Evolutionary conservation across 1,140 invertebrate species (phyloP).

Genomic region (Euwallacea similis): DNA sequence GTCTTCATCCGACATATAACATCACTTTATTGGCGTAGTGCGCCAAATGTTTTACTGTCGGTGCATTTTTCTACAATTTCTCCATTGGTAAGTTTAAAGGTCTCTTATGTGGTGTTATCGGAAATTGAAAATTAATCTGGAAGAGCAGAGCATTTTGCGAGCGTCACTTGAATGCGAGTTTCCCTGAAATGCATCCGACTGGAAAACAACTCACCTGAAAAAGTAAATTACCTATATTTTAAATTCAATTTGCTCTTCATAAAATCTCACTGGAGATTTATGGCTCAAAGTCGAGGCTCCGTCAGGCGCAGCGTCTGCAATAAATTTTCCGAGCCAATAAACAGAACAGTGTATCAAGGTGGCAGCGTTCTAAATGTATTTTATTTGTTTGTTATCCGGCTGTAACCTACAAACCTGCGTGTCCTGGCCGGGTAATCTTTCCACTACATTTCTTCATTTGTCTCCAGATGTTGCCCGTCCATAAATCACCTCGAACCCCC

Average conservation of each 20-base stretch:
- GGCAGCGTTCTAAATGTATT: constrained; percentile 40
- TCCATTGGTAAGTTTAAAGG: too few relatives aligned
- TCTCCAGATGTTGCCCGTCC: constrained; percentile 41
- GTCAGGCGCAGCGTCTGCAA: constrained; percentile 23
- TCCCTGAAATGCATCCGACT: too few relatives aligned
- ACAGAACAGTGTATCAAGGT: constrained; percentile 41
- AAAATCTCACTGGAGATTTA: constrained; percentile 20
- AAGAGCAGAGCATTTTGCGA: too few relatives aligned
- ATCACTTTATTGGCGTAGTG: too few relatives aligned
- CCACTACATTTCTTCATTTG: constrained; percentile 48
- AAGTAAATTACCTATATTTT: too few relatives aligned
- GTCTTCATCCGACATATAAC: too few relatives aligned
- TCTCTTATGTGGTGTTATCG: too few relatives aligned
- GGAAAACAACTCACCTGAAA: too few relatives aligned
- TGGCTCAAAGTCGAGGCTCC: constrained; percentile 7
- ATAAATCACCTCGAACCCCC: constrained; percentile 32
- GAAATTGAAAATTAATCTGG: too few relatives aligned
- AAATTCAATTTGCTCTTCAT: constrained; percentile 8
- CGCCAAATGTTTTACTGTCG: too few relatives aligned
- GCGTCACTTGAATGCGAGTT: too few relatives aligned
- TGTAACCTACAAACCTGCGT: constrained; percentile 40
- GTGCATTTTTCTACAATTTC: too few relatives aligned
- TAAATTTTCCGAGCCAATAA: constrained; percentile 46
- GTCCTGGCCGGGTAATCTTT: constrained; percentile 39
- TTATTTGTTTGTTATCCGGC: constrained; percentile 47